phyloP scores from a whole-genome alignment of 1,140 invertebrate species.

The Steinernema feltiae region DNA sequence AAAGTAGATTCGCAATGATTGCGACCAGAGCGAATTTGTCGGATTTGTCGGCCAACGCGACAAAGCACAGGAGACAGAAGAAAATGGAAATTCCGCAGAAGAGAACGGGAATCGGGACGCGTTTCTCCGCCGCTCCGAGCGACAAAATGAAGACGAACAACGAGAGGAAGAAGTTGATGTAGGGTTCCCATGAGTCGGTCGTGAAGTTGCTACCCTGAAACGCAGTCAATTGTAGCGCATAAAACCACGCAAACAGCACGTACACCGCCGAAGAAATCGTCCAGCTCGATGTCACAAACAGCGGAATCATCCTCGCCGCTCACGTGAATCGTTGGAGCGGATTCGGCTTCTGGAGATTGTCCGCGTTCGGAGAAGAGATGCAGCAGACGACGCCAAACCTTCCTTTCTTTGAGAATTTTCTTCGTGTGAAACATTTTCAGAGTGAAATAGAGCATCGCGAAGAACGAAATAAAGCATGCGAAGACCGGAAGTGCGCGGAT shows the following conservation, averaged over 20 bases:
- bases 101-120: slow-evolving; percentile 43
- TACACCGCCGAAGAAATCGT: no score
- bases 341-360: neutral
- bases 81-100: slow-evolving; percentile 47
- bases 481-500: slow-evolving; percentile 39
- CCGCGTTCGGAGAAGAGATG: slow-evolving; percentile 25
- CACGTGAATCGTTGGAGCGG: neutral
- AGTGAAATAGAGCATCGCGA: slow-evolving; percentile 47
- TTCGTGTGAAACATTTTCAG: slow-evolving; percentile 48
- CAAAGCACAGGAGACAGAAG: slow-evolving; percentile 41
- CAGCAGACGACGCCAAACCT: slow-evolving; percentile 35
- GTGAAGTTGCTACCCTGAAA: slow-evolving; percentile 21
- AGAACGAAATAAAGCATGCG: slow-evolving; percentile 43
- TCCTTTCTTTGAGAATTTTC: slow-evolving; percentile 26
- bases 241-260: no score
- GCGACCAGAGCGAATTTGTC: slow-evolving; percentile 44
- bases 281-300: no score
- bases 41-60: slow-evolving; percentile 39
- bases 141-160: slow-evolving; percentile 47
- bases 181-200: slow-evolving; percentile 42
- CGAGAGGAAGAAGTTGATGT: slow-evolving; percentile 45
- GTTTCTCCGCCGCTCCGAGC: slow-evolving; percentile 23
- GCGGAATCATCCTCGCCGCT: neutral
- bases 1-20: slow-evolving; percentile 41
- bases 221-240: neutral